Evolutionary conservation across 2,888 invertebrate species (phyloP).

Genomic region (Dione juno): DNA sequence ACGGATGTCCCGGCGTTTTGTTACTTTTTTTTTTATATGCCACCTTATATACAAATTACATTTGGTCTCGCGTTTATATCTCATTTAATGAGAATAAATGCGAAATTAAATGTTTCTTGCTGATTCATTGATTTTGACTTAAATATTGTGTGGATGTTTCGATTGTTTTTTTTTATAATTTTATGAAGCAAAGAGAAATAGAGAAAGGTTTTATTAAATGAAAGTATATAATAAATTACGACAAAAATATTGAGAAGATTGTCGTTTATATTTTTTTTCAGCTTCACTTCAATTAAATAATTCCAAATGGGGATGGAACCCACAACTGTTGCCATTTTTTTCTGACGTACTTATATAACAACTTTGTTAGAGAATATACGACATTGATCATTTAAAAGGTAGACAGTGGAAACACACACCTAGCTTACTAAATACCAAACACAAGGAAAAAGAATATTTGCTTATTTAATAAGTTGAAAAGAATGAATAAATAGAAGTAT

Average conservation of each 20-base stretch:
- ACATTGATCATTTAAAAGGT: too few species aligned
- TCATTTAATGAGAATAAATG: not conserved
- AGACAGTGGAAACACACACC: too few species aligned
- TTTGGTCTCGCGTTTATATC: not conserved
- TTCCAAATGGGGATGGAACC: too few species aligned
- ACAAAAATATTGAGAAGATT: too few species aligned
- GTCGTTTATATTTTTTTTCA: too few species aligned
- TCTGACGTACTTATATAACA: too few species aligned
- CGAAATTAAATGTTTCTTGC: not conserved
- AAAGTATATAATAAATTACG: too few species aligned
- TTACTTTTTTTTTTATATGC: conserved; percentile 34
- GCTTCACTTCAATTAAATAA: too few species aligned
- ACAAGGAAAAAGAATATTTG: not conserved
- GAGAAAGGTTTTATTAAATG: too few species aligned
- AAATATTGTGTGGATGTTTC: not conserved
- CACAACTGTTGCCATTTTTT: too few species aligned
- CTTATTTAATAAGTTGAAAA: not conserved
- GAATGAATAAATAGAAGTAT: not conserved
- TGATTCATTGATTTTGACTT: not conserved
- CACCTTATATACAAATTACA: conserved; percentile 20
- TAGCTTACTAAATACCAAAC: too few species aligned
- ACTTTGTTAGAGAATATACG: too few species aligned
- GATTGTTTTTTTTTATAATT: not conserved
- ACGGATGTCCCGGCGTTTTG: conserved; percentile 45
- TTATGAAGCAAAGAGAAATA: not conserved